Base-by-base conservation (phyloP, 2,113 vertebrate species). In the Ceratotherium simum region DNA sequence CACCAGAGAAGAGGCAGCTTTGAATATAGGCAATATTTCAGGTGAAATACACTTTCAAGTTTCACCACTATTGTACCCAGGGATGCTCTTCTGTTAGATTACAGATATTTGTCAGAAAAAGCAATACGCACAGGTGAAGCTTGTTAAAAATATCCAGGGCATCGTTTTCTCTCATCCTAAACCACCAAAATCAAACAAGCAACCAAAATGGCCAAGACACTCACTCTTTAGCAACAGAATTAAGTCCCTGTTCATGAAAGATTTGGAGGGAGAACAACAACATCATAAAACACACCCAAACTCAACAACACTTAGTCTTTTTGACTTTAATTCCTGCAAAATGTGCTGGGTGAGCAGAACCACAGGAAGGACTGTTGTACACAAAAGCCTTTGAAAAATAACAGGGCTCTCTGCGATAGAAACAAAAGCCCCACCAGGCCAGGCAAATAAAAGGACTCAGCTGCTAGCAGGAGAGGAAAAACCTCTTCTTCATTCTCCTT, bases 361-460 rank as follows among this genome's bases (percentile, higher is more conserved):
- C 31, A 88, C 76, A 86, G 90, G 75, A 85, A 46, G 42, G 54
- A 89, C 33, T 94, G 72, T 46, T 58, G 31, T 92, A 78, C 79
- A 78, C 17, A 58, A 90, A 96, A 67, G 54, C 46, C 39, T 78
- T 81, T 96, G 95, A 96, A 97, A 98, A 97, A 87, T 78, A 90
- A 70, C 54, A 31, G 67, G 78, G 65, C 33, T 70, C 48, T 73
- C 86, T 90, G 39, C 0, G 7, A 6, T 5, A 60, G 46, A 91
- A 82, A 97, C 78, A 97, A 97, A 93, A 6, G 0, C 8, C 80
- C 18, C 39, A 8, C 16, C 29, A 93, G 94, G 42, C 13, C 20
- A 12, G 79, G 65, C 54, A 93, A 90, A 54, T 14, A 91, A 85
- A 92, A 72, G 39, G 33, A 11, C 58, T 64, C 95, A 92, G 86